phyloP scores from a whole-genome alignment of 1,140 invertebrate species.

The Sipha flava region DNA sequence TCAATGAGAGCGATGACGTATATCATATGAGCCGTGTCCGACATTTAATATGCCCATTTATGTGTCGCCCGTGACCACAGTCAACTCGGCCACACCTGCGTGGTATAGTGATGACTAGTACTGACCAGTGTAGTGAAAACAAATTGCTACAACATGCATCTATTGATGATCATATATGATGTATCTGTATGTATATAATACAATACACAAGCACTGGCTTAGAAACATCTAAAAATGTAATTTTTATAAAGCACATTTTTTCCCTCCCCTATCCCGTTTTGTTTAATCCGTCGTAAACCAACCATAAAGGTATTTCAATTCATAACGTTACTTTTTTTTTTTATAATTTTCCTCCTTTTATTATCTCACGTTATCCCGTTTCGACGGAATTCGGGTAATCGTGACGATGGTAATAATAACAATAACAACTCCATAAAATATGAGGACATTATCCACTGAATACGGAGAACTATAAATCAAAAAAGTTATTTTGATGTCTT shows the following conservation, averaged over 20 bases:
- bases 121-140: background rate
- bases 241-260: too few relatives aligned
- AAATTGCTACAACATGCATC: background rate
- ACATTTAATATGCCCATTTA: constrained; percentile 3
- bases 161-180: too few relatives aligned
- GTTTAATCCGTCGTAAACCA: too few relatives aligned
- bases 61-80: constrained; percentile 2
- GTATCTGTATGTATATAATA: too few relatives aligned
- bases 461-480: too few relatives aligned
- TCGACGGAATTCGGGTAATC: background rate
- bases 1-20: background rate
- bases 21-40: background rate
- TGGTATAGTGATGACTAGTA: too few relatives aligned
- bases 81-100: background rate
- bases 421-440: background rate
- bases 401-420: background rate
- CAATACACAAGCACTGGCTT: background rate
- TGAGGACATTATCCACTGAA: too few relatives aligned
- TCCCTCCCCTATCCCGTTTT: too few relatives aligned
- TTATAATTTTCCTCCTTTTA: background rate
- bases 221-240: background rate
- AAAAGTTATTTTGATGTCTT: too few relatives aligned
- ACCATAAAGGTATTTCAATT: background rate
- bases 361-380: background rate
- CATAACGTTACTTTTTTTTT: background rate